Conservation (phyloP, 2,888 invertebrate species). For the Nemoura dubitans region DNA sequence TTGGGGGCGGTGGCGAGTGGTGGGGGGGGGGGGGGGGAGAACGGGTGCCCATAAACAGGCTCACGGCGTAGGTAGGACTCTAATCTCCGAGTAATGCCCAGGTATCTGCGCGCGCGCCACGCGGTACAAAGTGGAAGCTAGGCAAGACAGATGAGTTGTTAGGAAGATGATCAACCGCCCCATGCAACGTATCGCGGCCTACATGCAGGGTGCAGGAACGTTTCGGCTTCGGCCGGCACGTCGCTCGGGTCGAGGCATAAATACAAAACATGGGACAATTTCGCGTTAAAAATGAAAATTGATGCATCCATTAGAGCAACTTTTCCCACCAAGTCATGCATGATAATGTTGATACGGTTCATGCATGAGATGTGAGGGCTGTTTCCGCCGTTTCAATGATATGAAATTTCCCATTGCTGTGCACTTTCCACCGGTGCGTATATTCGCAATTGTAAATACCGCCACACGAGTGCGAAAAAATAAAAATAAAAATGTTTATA, state of each 20-base stretch:
- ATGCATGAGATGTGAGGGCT: not conserved
- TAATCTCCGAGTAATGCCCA: not conserved
- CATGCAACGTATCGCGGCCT: not conserved
- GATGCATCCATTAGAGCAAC: not conserved
- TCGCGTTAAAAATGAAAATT: not conserved
- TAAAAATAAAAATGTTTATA: not conserved
- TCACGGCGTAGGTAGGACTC: not conserved
- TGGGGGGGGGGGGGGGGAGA: too few species aligned
- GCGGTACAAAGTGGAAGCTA: not conserved
- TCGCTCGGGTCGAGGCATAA: not conserved
- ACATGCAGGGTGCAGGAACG: too few species aligned
- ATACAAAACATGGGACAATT: not conserved
- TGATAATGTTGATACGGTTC: not conserved
- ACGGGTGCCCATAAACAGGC: not conserved
- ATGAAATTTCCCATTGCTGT: not conserved
- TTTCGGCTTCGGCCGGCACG: not conserved
- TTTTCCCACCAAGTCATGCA: not conserved
- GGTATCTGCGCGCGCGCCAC: not conserved
- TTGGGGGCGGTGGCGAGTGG: not conserved
- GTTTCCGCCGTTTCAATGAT: not conserved
- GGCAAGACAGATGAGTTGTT: constrained; percentile 12
- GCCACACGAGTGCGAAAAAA: not conserved
- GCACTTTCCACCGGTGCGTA: not conserved
- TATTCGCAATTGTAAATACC: not conserved
- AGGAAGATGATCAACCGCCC: not conserved